Evolutionary conservation across 2,888 invertebrate genomes (phyloP).

Genomic region (Zeuzera pyrina): DNA sequence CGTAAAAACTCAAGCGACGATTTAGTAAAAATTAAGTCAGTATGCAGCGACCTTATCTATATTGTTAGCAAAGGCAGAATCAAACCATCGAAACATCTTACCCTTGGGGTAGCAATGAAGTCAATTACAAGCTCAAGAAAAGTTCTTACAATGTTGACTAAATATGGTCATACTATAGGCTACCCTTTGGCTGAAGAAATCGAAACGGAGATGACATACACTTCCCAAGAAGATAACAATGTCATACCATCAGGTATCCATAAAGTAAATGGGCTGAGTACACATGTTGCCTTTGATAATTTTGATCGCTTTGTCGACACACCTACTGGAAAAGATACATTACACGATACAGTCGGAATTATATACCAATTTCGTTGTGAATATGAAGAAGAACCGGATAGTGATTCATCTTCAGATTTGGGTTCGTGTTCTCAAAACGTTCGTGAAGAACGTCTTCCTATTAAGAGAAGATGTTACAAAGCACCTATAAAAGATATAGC

Average conservation of each 20-base stretch:
- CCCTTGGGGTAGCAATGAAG: constrained; percentile 21
- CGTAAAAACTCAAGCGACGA: constrained; percentile 15
- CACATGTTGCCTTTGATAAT: constrained; percentile 23
- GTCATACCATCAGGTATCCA: constrained; percentile 22
- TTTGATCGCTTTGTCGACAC: constrained; percentile 3
- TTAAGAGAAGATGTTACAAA: not conserved
- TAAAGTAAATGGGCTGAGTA: constrained; percentile 8
- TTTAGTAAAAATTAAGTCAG: constrained; percentile 18
- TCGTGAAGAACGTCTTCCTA: not conserved
- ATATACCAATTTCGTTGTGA: constrained; percentile 12
- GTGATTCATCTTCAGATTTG: not conserved
- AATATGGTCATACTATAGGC: constrained; percentile 23
- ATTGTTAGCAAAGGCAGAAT: constrained; percentile 16
- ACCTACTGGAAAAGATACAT: constrained; percentile 2
- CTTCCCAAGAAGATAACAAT: constrained; percentile 4
- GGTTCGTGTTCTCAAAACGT: not conserved
- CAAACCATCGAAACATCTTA: constrained; percentile 23
- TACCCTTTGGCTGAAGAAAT: constrained; percentile 27
- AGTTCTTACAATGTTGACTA: constrained; percentile 23
- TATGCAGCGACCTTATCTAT: constrained; percentile 20
- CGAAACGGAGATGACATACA: constrained; percentile 20
- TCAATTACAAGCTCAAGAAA: constrained; percentile 21
- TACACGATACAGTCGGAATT: constrained; percentile 21
- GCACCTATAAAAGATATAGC: not conserved
- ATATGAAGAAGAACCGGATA: not conserved